These are phyloP conservation scores for Diadromus collaris DNA, from an alignment of 2,888 invertebrate genomes.

Conservation along the genomic window DNA sequence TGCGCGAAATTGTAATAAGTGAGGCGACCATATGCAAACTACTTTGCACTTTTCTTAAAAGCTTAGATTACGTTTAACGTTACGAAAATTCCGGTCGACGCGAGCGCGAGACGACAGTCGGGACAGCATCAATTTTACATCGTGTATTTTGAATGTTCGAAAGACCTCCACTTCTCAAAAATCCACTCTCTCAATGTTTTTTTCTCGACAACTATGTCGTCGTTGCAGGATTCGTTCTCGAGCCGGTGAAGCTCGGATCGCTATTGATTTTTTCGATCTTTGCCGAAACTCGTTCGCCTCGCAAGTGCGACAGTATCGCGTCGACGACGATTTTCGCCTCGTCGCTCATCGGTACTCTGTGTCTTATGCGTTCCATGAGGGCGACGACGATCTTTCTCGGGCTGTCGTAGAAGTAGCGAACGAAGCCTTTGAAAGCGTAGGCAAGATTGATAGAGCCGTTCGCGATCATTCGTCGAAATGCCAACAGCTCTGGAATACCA, in stretches of 20 bases:
- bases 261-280: neutral
- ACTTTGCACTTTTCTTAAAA: too few relatives aligned
- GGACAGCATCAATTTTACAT: neutral
- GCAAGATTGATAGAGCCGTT: constrained; percentile 53
- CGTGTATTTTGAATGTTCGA: neutral
- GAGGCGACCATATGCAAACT: too few relatives aligned
- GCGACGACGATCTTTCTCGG: constrained; percentile 57
- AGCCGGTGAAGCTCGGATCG: neutral
- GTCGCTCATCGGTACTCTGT: constrained; percentile 58
- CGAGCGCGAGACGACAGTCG: neutral
- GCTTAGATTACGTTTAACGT: too few relatives aligned
- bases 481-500: constrained; percentile 42
- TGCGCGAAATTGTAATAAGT: too few relatives aligned
- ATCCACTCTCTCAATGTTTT: neutral
- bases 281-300: neutral
- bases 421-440: constrained; percentile 62
- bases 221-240: neutral
- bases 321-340: constrained; percentile 23
- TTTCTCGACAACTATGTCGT: neutral
- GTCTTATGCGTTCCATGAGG: constrained; percentile 55
- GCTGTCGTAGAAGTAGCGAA: constrained; percentile 61
- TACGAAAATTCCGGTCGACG: too few relatives aligned
- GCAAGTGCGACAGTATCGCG: constrained; percentile 17
- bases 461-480: constrained; percentile 47
- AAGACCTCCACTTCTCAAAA: neutral